Evolutionary conservation across 1,140 invertebrate genomes (phyloP).

Genomic region (Neodiprion pinetum): DNA sequence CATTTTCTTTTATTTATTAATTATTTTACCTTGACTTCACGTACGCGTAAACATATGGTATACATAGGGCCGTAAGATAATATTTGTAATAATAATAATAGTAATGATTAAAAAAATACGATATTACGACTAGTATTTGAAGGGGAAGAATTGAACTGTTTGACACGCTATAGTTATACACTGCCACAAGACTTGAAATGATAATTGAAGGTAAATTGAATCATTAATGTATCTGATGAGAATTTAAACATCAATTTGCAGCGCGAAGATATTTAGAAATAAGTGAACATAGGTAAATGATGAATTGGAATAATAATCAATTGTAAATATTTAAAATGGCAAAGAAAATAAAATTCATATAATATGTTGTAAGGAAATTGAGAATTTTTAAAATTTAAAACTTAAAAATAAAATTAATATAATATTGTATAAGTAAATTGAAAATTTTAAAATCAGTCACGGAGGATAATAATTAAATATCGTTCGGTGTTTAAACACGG

Average conservation of each 20-base stretch:
- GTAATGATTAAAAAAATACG: too few species aligned
- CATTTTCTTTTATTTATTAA: too few species aligned
- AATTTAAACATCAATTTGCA: too few species aligned
- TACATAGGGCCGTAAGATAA: too few species aligned
- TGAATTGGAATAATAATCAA: too few species aligned
- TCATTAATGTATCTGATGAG: too few species aligned
- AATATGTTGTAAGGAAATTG: neutral
- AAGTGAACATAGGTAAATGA: neutral
- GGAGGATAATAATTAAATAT: neutral
- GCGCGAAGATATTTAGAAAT: neutral
- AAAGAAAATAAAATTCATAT: neutral
- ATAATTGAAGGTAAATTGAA: neutral
- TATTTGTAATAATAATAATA: too few species aligned
- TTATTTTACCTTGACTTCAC: too few species aligned
- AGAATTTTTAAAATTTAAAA: neutral
- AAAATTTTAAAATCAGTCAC: neutral
- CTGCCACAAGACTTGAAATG: slow-evolving; percentile 20
- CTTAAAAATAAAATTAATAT: neutral
- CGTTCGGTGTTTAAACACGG: neutral
- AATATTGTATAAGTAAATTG: neutral
- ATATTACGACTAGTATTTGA: too few species aligned
- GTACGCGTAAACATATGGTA: too few species aligned
- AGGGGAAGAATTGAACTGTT: too few species aligned
- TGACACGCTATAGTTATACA: neutral
- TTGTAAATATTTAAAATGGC: too few species aligned